Base-by-base conservation (phyloP, 2,888 invertebrate genomes). In the Melitaea athalia region DNA sequence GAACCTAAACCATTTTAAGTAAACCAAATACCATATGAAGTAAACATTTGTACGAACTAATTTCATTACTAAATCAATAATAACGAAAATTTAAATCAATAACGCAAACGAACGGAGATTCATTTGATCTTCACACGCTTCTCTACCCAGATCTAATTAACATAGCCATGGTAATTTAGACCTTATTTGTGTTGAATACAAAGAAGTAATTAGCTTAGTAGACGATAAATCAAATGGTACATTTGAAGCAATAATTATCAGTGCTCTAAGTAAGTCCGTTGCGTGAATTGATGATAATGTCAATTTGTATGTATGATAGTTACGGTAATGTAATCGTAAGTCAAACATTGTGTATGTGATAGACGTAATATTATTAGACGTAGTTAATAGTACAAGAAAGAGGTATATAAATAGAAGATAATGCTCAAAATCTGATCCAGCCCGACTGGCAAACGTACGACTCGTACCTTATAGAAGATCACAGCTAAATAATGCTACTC, bases 241-340 rank as follows among this genome's bases (percentile, higher is more conserved):
- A 38, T 79, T 77, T 79, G 78, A 76, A 79, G 70, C 75, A 72
- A 76, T 75, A 75, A 79, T 86, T 86, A 85, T 81, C 85, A 69
- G 70, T 47, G 66, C 52, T 76, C 81, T 85, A 84, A 85, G 78
- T 82, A 84, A 81, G 80, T 76, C 78, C 76, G 78, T 77, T 73
- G 76, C 78, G 80, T 79, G 76, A 81, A 82, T 80, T 81, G 81
- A 78, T 81, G 85, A 81, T 85, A 86, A 83, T 81, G 73, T 76
- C 72, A 75, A 78, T 75, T 75, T 77, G 74, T 72, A 57, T n/a
- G 57, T 57, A 11, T 43, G 67, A 57, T 42, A 45, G 43, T 55
- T 49, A 24, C 17, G 55, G 45, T 55, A 59, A 64, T 12, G 33
- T 42, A n/a, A 15, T 57, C 11, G 57, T 57, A 49, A 42, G 14